Base-by-base conservation (phyloP, 2,113 vertebrate species). In the Mastomys natalensis region DNA sequence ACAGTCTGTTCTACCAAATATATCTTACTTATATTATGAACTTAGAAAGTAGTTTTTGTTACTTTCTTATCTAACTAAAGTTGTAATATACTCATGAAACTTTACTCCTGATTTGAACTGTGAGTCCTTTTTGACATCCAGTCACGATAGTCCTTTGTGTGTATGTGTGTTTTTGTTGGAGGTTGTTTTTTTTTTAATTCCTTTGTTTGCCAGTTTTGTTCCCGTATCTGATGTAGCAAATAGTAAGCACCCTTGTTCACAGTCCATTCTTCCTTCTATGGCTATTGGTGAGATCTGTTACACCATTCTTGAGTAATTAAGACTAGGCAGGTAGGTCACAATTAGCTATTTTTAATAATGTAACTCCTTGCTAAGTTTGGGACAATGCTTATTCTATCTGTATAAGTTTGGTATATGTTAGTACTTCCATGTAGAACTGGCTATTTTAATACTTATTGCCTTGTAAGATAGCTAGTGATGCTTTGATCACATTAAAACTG, bases 71-170 rank as follows among this genome's bases (percentile, higher is more conserved):
- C 43, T 88, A 68, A 82, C 11, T 70, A 15, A 82, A 82, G 55
- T 84, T 93, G 73, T 21, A 89, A 24, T 94, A 87, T 95, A 29
- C 55, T 95, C 60, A 17, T 93, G 64, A 96, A 93, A 80, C 17
- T 34, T 62, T 90, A 82, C 60, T 94, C 21, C 88, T 34, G 45
- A 89, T 92, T 92, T 95, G 77, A 91, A 37, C 24, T 72, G 4
- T 87, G 2, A 45, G 11, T 21, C 64, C 8, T 66, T 87, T 64
- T 91, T 4, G 68, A 10, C 4, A 62, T 89, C 53, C 4, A 37
- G 73, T 76, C 43, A 94, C 17, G 37, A 66, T 55, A 31, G 2
- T 19, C 37, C 88, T 74, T 66, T 60, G 34, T 73, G 13, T 84
- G 24, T 62, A 29, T 62, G 12, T 81, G 48, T 80, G 76, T 77